Evolutionary conservation across 1,140 invertebrate species (phyloP).

Genomic region (Ceratina australensis): DNA sequence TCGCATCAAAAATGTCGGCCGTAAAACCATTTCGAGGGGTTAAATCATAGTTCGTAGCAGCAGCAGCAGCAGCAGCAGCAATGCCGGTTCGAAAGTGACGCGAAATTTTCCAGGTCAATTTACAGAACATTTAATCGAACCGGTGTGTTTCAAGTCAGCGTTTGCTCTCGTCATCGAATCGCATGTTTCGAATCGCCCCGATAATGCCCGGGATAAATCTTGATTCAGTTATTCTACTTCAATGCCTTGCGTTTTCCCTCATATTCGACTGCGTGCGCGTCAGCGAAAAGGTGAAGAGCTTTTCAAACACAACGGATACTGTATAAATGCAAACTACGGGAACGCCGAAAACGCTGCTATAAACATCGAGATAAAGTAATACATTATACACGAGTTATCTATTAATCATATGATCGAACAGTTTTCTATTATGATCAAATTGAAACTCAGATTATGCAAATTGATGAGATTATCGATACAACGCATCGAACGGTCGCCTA

Average conservation of each 20-base stretch:
- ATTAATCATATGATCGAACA: too few species aligned
- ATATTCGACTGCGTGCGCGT: neutral
- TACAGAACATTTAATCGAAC: slow-evolving; percentile 54
- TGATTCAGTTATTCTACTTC: slow-evolving; percentile 16
- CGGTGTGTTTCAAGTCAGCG: slow-evolving; percentile 39
- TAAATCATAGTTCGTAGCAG: slow-evolving; percentile 45
- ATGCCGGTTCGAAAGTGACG: slow-evolving; percentile 34
- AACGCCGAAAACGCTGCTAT: neutral
- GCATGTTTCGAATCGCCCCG: slow-evolving; percentile 22
- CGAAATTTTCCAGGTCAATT: slow-evolving; percentile 55
- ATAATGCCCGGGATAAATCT: slow-evolving; percentile 16
- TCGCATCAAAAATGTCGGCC: slow-evolving; percentile 51
- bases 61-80: too few species aligned
- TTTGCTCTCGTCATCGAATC: slow-evolving; percentile 44
- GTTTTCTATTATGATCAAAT: too few species aligned
- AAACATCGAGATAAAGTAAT: too few species aligned
- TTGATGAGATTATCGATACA: too few species aligned
- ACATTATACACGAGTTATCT: too few species aligned
- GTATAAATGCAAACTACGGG: neutral
- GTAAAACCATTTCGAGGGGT: slow-evolving; percentile 43
- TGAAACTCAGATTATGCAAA: too few species aligned
- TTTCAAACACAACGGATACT: neutral
- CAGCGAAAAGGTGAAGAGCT: neutral
- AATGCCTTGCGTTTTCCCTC: neutral
- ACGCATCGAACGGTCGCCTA: too few species aligned